These are phyloP conservation scores for Tachystola acroxantha DNA, from an alignment of 2,888 invertebrate species.

Conservation along the genomic window DNA sequence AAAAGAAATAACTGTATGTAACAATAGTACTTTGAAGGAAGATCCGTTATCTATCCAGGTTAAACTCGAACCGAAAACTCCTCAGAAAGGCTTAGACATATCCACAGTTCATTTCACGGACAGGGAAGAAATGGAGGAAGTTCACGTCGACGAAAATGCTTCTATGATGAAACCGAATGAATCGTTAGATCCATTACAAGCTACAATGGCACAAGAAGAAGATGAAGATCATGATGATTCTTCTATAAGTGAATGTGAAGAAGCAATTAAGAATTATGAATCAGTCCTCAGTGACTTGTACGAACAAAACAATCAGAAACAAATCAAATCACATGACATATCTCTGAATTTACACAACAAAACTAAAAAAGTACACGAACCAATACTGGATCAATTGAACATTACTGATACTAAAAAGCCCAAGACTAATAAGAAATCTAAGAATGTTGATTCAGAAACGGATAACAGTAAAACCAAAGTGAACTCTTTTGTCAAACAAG, in stretches of 20 bases:
- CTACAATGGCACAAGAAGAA: constrained; percentile 26
- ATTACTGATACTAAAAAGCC: constrained; percentile 44
- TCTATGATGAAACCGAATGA: constrained; percentile 37
- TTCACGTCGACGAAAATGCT: constrained; percentile 36
- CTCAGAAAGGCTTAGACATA: constrained; percentile 37
- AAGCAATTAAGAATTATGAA: constrained; percentile 57
- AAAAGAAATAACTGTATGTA: constrained; percentile 47
- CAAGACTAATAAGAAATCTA: constrained; percentile 21
- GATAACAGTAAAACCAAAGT: background rate
- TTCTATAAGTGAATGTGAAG: constrained; percentile 50
- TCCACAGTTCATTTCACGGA: constrained; percentile 42
- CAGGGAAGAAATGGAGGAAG: constrained; percentile 36
- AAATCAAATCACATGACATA: constrained; percentile 32
- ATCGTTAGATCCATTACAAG: constrained; percentile 47
- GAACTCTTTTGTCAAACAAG: constrained; percentile 11
- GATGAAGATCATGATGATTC: constrained; percentile 12
- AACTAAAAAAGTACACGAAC: constrained; percentile 30
- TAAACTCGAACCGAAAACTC: constrained; percentile 55
- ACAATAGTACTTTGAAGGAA: constrained; percentile 26
- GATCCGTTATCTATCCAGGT: constrained; percentile 47
- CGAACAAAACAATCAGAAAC: constrained; percentile 28
- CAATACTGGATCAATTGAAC: constrained; percentile 56
- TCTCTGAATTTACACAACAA: constrained; percentile 52
- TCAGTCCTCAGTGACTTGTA: constrained; percentile 49
- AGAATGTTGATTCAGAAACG: background rate